A percentile compares a stretch with the other conserved stretches of the same genome.
Conservation (phyloP, 2,113 vertebrate species). For the Tachysurus vachellii region DNA sequence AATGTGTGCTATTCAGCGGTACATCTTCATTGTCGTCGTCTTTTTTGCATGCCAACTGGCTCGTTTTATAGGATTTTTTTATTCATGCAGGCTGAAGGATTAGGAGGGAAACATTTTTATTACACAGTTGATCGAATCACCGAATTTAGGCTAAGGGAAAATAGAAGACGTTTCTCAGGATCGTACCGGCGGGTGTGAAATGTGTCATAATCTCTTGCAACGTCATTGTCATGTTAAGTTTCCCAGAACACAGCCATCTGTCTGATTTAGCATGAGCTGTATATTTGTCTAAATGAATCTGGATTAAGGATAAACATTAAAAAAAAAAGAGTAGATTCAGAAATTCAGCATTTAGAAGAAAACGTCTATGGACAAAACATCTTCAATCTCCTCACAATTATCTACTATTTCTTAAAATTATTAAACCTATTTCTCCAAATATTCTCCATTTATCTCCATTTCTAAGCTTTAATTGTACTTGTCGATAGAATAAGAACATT, state of each 20-base stretch:
- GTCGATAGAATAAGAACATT: too few species aligned
- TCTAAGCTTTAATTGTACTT: too few species aligned
- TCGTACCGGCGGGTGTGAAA: neutral
- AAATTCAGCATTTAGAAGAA: neutral
- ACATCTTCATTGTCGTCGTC: neutral
- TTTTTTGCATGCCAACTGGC: constrained; percentile 47
- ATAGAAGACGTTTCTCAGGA: neutral
- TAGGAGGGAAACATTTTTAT: neutral
- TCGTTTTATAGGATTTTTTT: constrained; percentile 44
- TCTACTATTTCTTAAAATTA: too few species aligned
- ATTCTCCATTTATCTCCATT: too few species aligned
- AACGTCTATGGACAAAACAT: neutral
- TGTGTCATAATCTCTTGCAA: too few species aligned
- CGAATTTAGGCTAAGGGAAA: neutral
- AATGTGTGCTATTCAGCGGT: constrained; percentile 48
- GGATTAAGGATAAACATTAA: neutral
- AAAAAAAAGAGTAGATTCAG: neutral
- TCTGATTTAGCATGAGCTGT: neutral
- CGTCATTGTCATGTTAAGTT: neutral
- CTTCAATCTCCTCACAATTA: too few species aligned
- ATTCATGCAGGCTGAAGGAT: constrained; percentile 37
- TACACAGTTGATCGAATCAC: neutral
- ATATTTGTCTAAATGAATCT: neutral
- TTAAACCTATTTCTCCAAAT: too few species aligned
- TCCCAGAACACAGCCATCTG: neutral